These are phyloP conservation scores for Cyclina sinensis DNA, from an alignment of 1,140 invertebrate genomes.

Conservation along the genomic window DNA sequence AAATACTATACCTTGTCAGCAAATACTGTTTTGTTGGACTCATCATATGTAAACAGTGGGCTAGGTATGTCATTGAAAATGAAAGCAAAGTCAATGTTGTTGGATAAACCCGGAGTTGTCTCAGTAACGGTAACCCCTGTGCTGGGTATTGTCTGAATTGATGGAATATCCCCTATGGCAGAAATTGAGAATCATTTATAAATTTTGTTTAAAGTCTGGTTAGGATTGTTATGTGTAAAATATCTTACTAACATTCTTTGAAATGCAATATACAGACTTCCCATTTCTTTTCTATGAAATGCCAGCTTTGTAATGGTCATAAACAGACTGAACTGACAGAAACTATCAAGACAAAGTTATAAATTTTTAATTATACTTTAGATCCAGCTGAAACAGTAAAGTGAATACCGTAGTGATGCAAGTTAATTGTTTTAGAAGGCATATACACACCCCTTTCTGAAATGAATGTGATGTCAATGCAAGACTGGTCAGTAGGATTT, in stretches of 20 bases:
- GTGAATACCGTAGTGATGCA: too few species aligned
- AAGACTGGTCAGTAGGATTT: not conserved
- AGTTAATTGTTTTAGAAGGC: too few species aligned
- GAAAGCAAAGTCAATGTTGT: not conserved
- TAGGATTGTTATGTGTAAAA: too few species aligned
- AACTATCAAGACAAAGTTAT: too few species aligned
- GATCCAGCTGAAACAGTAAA: too few species aligned
- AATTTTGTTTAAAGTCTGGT: too few species aligned
- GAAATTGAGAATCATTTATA: not conserved
- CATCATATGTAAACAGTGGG: not conserved
- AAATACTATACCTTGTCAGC: not conserved
- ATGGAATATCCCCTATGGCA: not conserved
- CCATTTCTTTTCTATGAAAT: too few species aligned
- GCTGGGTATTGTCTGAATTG: not conserved
- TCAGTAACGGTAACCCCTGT: not conserved
- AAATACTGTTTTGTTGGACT: not conserved
- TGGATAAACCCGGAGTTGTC: not conserved
- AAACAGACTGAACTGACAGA: too few species aligned
- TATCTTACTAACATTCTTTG: too few species aligned
- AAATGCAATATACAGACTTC: too few species aligned
- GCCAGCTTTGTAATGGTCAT: too few species aligned
- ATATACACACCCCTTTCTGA: not conserved
- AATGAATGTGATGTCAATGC: not conserved
- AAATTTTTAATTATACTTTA: too few species aligned
- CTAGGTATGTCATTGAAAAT: not conserved